Percentiles rank a stretch among this genome's conserved stretches.
These are phyloP conservation scores for Phengaris arion DNA, from an alignment of 2,888 invertebrate species.

Conservation along the genomic window DNA sequence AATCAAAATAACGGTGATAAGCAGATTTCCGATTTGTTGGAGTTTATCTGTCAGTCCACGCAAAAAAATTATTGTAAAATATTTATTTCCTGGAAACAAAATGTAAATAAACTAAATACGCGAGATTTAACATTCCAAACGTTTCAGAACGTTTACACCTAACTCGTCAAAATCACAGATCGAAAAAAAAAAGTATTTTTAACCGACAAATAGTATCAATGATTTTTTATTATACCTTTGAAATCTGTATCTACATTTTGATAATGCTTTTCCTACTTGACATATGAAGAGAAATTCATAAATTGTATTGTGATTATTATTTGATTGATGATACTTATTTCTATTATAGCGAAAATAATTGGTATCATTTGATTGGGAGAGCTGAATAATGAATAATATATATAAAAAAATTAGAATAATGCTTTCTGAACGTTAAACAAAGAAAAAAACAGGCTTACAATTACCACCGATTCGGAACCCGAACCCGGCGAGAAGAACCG, in stretches of 20 bases:
- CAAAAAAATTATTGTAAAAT: slow-evolving; percentile 4
- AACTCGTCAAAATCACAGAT: slow-evolving; percentile 18
- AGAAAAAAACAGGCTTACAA: too few species aligned
- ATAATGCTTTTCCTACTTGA: not conserved
- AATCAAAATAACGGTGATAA: not conserved
- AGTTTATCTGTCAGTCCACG: not conserved
- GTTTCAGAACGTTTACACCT: slow-evolving; percentile 28
- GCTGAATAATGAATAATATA: too few species aligned
- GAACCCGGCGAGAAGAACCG: too few species aligned
- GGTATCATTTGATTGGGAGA: too few species aligned
- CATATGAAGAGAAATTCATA: not conserved
- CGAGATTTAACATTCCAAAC: slow-evolving; percentile 17
- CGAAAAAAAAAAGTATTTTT: slow-evolving; percentile 6
- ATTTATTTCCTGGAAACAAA: slow-evolving; percentile 17
- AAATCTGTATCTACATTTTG: not conserved
- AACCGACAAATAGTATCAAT: not conserved
- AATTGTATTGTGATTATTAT: not conserved
- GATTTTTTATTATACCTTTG: not conserved
- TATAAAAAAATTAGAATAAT: too few species aligned
- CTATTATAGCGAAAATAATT: too few species aligned
- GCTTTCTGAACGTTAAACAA: too few species aligned
- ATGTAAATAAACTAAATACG: slow-evolving; percentile 25
- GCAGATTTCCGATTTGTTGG: not conserved
- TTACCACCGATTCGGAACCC: too few species aligned
- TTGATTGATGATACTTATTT: too few species aligned